These are phyloP conservation scores for Pseudochaenichthys georgianus DNA, from an alignment of 2,797 vertebrate genomes.

Conservation along the genomic window DNA sequence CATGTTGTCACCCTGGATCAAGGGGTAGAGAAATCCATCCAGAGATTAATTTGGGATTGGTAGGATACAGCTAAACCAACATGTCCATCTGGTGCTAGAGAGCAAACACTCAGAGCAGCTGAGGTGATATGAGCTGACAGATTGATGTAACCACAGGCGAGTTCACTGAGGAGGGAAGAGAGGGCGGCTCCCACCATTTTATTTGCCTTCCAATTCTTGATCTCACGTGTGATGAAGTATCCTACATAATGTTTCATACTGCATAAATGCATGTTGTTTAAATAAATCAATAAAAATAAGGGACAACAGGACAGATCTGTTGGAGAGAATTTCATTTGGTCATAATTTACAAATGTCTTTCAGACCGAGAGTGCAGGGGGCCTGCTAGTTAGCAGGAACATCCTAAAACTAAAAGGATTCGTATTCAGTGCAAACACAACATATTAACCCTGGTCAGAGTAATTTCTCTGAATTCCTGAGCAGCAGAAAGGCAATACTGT, in stretches of 20 bases:
- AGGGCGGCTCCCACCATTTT: background rate
- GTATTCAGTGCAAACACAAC: constrained; percentile 53
- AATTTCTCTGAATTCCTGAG: constrained; percentile 31
- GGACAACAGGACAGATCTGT: constrained; percentile 16
- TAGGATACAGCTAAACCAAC: constrained; percentile 36
- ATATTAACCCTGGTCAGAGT: constrained; percentile 39
- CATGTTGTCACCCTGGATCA: constrained; percentile 11
- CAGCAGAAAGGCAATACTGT: constrained; percentile 34
- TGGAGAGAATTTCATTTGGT: constrained; percentile 23
- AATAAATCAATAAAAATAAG: constrained; percentile 33
- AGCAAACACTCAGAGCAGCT: constrained; percentile 42
- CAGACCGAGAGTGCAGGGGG: constrained; percentile 43
- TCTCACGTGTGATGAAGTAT: background rate
- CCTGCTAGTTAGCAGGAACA: constrained; percentile 51
- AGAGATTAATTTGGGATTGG: constrained; percentile 29
- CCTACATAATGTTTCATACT: background rate
- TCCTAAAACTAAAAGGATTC: constrained; percentile 53
- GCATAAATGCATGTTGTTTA: constrained; percentile 2
- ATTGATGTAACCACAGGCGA: constrained; percentile 41
- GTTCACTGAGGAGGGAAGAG: constrained; percentile 22
- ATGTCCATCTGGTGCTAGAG: constrained; percentile 51
- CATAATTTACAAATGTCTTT: constrained; percentile 42
- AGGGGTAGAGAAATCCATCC: background rate
- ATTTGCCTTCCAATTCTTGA: constrained; percentile 15
- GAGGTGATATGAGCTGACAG: constrained; percentile 50